These are phyloP conservation scores for Meganola albula DNA, from an alignment of 2,888 invertebrate species.

Conservation along the genomic window DNA sequence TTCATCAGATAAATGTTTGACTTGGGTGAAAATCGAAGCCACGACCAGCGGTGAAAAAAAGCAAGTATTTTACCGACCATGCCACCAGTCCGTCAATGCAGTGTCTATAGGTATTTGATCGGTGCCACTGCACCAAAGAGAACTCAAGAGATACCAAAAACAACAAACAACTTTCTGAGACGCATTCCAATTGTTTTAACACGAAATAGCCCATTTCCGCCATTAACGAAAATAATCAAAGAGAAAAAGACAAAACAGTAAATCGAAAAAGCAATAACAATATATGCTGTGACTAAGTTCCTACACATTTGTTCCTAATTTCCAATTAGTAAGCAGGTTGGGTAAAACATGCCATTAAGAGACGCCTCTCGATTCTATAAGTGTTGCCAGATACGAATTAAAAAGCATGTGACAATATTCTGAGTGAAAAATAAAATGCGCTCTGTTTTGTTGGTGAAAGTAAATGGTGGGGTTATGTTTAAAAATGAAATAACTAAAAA, in stretches of 20 bases:
- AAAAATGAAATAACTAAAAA: too few species aligned
- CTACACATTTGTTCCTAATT: conserved; percentile 73
- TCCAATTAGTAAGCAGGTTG: conserved; percentile 76
- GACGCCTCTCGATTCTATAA: conserved; percentile 45
- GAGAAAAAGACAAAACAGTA: conserved; percentile 50
- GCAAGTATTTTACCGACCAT: too few species aligned
- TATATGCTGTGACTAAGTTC: conserved; percentile 59
- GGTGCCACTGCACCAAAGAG: too few species aligned
- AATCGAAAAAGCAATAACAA: conserved; percentile 66
- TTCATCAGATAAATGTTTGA: too few species aligned
- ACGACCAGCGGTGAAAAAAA: too few species aligned
- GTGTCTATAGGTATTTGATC: too few species aligned
- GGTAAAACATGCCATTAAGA: conserved; percentile 73
- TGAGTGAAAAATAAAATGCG: not conserved
- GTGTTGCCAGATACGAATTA: conserved; percentile 19
- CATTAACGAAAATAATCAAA: conserved; percentile 37
- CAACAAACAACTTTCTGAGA: not conserved
- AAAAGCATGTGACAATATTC: not conserved
- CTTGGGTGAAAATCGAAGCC: too few species aligned
- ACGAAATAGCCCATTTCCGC: conserved; percentile 16
- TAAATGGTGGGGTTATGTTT: too few species aligned
- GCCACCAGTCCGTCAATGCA: too few species aligned
- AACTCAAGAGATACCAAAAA: too few species aligned
- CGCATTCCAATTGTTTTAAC: not conserved
- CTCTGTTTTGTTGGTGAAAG: not conserved